Percentiles rank a stretch among this genome's conserved stretches.
phyloP scores from a whole-genome alignment of 2,797 vertebrate species.

The Peromyscus melanophrys region DNA sequence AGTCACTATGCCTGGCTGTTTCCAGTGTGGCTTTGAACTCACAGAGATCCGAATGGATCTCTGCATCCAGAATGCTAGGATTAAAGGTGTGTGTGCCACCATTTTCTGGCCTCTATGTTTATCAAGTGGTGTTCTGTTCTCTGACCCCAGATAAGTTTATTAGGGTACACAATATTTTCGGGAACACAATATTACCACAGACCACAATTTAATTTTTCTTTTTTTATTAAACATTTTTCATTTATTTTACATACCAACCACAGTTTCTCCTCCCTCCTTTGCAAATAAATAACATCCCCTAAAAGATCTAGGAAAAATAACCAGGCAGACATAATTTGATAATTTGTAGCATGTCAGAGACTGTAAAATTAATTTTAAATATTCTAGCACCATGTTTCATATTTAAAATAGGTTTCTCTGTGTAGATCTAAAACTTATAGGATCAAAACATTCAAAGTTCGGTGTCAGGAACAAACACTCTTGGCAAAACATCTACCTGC shows the following conservation, averaged over 20 bases:
- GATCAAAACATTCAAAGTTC: slow-evolving; percentile 27
- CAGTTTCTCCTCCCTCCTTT: neutral
- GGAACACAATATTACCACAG: too few relatives aligned
- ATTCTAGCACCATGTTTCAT: slow-evolving; percentile 23
- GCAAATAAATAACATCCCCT: slow-evolving; percentile 13
- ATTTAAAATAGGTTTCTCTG: slow-evolving; percentile 30
- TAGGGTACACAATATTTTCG: too few relatives aligned
- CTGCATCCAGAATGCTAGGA: too few relatives aligned
- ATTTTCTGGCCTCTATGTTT: too few relatives aligned
- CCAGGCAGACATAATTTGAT: neutral
- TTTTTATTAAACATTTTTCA: neutral
- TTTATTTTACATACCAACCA: neutral
- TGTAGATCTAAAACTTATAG: slow-evolving; percentile 58
- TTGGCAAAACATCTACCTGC: neutral
- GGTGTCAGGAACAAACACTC: neutral
- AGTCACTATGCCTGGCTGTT: too few relatives aligned
- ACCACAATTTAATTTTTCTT: slow-evolving; percentile 29
- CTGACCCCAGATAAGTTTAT: too few relatives aligned
- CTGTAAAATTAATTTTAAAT: slow-evolving; percentile 36
- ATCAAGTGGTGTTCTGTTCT: too few relatives aligned
- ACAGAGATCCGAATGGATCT: too few relatives aligned
- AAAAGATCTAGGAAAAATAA: slow-evolving; percentile 45
- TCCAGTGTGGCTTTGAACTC: too few relatives aligned
- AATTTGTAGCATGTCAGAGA: neutral
- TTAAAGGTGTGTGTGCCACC: too few relatives aligned